phyloP scores from a whole-genome alignment of 2,797 vertebrate genomes.

The Cuculus canorus region DNA sequence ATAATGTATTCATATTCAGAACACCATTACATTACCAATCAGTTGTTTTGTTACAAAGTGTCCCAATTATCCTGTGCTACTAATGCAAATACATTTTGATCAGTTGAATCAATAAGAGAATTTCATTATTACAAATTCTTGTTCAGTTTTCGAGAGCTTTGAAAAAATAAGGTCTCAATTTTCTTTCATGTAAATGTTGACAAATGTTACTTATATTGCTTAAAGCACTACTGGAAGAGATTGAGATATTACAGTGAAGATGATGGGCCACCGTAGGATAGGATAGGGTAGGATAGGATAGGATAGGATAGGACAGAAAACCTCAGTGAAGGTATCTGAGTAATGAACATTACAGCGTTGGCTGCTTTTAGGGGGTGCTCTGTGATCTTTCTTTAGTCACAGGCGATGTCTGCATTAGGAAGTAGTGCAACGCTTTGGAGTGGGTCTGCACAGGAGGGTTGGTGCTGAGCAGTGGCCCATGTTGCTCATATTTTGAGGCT shows the following conservation, averaged over 20 bases:
- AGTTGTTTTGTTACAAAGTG: slow-evolving; percentile 56
- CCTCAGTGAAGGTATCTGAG: not conserved
- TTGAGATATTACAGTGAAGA: not conserved
- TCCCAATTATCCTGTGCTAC: slow-evolving; percentile 43
- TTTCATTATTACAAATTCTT: slow-evolving; percentile 64
- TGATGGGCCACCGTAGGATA: too few relatives aligned
- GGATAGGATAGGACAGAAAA: not conserved
- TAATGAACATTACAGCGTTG: not conserved
- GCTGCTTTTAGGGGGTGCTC: not conserved
- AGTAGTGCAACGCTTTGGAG: not conserved
- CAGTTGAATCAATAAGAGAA: slow-evolving; percentile 64
- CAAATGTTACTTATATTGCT: not conserved
- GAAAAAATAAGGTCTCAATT: slow-evolving; percentile 54
- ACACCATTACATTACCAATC: slow-evolving; percentile 32
- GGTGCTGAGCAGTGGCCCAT: not conserved
- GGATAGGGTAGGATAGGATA: not conserved
- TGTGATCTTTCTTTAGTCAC: not conserved
- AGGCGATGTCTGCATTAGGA: not conserved
- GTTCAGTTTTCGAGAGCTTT: slow-evolving; percentile 52
- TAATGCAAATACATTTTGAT: slow-evolving; percentile 70
- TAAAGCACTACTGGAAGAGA: not conserved
- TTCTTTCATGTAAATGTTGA: slow-evolving; percentile 37
- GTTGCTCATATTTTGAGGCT: not conserved
- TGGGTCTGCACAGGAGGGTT: not conserved
- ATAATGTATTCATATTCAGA: slow-evolving; percentile 58